These are phyloP conservation scores for Arctocebus calabarensis DNA, from an alignment of 2,797 vertebrate species.

Conservation along the genomic window DNA sequence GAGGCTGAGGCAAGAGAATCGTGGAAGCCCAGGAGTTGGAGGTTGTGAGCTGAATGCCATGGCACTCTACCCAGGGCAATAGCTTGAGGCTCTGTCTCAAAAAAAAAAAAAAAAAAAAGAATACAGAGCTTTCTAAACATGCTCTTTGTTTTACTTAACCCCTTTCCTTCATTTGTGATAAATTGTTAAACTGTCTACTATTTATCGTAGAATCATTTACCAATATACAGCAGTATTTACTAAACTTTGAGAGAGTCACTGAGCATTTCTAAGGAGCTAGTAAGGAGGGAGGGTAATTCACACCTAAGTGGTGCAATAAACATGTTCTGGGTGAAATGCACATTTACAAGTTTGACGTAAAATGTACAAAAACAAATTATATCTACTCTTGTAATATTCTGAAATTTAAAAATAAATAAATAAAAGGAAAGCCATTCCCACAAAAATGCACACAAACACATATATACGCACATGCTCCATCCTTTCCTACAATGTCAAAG, in stretches of 20 bases:
- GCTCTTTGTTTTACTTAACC: slow-evolving; percentile 23
- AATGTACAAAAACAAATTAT: no score
- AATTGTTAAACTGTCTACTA: neutral
- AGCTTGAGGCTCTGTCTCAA: no score
- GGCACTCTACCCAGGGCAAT: no score
- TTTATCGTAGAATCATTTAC: neutral
- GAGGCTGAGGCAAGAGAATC: no score
- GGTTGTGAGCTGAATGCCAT: no score
- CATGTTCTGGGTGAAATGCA: no score
- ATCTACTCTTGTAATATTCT: no score
- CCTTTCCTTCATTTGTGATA: neutral
- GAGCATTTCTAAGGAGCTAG: neutral
- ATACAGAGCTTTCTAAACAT: neutral
- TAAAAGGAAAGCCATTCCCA: neutral
- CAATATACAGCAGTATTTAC: slow-evolving; percentile 11
- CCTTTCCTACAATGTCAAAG: neutral
- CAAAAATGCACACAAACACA: neutral
- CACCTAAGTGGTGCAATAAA: no score
- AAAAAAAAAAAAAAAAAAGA: neutral
- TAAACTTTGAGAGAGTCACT: neutral
- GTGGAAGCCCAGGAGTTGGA: no score
- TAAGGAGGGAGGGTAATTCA: neutral
- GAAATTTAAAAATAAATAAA: no score
- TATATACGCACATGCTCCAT: neutral
- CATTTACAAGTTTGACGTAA: no score